phyloP scores from a whole-genome alignment of 2,113 vertebrate species.

The Sarotherodon lohbergeri region DNA sequence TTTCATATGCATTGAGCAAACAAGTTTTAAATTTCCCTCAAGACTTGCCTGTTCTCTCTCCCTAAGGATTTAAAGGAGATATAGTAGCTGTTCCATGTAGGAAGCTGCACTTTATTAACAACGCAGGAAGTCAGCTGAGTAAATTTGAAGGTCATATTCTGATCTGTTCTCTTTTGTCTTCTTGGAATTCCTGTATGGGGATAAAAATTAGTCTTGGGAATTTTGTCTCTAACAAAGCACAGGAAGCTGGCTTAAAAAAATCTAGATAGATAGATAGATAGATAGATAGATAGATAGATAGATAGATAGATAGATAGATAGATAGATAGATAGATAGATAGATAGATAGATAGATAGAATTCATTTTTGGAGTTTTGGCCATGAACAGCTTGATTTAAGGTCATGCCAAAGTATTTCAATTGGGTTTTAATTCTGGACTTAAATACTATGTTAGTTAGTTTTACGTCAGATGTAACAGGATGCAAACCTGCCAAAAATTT shows the following conservation, averaged over 20 bases:
- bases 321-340: neutral
- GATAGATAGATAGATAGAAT: neutral
- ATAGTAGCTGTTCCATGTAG: neutral
- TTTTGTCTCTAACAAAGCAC: neutral
- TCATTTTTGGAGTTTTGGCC: neutral
- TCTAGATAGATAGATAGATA: neutral
- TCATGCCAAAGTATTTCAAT: neutral
- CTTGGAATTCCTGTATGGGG: neutral
- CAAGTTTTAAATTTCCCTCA: neutral
- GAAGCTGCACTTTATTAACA: conserved; percentile 22
- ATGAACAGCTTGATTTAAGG: neutral
- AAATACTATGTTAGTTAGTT: neutral
- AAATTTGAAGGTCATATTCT: conserved; percentile 10
- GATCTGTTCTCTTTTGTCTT: neutral
- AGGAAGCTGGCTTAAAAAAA: neutral
- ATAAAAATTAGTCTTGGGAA: neutral
- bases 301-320: too few species aligned
- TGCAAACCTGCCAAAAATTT: neutral
- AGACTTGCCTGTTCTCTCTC: neutral
- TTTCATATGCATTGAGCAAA: neutral
- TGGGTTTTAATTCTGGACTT: neutral
- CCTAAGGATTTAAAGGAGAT: neutral
- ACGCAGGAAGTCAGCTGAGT: neutral
- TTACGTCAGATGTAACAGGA: neutral
- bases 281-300: neutral